phyloP scores from a whole-genome alignment of 2,113 vertebrate genomes.

The Osmerus eperlanus region DNA sequence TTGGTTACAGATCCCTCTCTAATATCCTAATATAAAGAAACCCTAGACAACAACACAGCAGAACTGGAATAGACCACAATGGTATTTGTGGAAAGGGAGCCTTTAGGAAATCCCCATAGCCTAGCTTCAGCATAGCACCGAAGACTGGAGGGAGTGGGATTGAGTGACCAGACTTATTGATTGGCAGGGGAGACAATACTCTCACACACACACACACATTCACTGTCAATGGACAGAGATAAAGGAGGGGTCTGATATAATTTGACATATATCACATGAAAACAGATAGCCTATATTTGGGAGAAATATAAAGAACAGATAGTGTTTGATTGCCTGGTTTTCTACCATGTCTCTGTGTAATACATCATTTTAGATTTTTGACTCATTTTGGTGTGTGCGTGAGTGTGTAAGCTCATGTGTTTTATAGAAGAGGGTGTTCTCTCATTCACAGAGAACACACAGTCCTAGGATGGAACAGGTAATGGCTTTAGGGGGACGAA shows the following conservation, averaged over 20 bases:
- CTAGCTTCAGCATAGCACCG: slow-evolving; percentile 2
- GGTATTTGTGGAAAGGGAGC: slow-evolving; percentile 18
- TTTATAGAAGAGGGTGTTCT: slow-evolving; percentile 26
- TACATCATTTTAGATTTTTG: slow-evolving; percentile 38
- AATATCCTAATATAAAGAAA: slow-evolving; percentile 46
- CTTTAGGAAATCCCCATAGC: slow-evolving; percentile 28
- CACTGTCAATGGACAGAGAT: neutral
- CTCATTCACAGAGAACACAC: slow-evolving; percentile 9
- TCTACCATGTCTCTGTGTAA: neutral
- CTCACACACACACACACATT: neutral
- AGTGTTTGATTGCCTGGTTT: neutral
- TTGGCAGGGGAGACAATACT: slow-evolving; percentile 12
- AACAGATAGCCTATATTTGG: neutral
- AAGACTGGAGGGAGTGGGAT: slow-evolving; percentile 10
- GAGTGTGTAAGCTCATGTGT: slow-evolving; percentile 35
- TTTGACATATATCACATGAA: neutral
- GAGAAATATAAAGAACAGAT: neutral
- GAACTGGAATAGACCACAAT: slow-evolving; percentile 46
- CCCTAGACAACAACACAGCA: slow-evolving; percentile 44
- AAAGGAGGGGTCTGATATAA: neutral
- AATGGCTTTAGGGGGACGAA: slow-evolving; percentile 17
- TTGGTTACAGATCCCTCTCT: slow-evolving; percentile 55
- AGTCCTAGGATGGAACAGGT: slow-evolving; percentile 25
- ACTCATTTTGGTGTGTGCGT: slow-evolving; percentile 58
- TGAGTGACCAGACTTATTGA: slow-evolving; percentile 29